Conservation (phyloP, 2,888 invertebrate genomes). For the Euplexia lucipara region DNA sequence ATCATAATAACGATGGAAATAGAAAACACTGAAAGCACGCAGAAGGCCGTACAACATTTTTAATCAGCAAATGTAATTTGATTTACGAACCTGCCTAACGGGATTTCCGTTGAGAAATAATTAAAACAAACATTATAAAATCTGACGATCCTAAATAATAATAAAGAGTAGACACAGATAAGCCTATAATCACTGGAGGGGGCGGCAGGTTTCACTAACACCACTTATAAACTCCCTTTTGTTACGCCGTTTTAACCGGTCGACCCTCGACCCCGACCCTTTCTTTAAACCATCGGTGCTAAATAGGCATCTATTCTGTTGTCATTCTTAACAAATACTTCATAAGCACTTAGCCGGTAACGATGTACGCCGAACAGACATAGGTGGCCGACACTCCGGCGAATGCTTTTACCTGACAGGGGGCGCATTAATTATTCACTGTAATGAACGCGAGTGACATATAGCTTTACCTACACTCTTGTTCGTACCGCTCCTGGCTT, state of each 20-base stretch:
- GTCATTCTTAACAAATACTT: conserved; percentile 62
- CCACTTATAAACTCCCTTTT: conserved; percentile 71
- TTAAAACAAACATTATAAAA: conserved; percentile 40
- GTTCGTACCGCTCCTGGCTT: conserved; percentile 3
- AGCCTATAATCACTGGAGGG: conserved; percentile 68
- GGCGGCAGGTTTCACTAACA: conserved; percentile 69
- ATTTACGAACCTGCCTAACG: conserved; percentile 36
- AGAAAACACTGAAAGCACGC: conserved; percentile 23
- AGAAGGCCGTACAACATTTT: conserved; percentile 30
- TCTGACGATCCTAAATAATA: conserved; percentile 63
- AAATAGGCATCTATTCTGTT: conserved; percentile 55
- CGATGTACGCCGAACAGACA: conserved; percentile 29
- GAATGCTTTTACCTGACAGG: conserved; percentile 43
- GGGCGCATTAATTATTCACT: conserved; percentile 52
- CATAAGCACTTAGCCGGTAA: conserved; percentile 56
- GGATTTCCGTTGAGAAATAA: conserved; percentile 32
- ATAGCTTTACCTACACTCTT: conserved; percentile 14
- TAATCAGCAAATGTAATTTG: conserved; percentile 56
- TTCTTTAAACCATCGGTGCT: conserved; percentile 61
- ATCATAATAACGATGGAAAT: conserved; percentile 17
- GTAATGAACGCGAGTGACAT: conserved; percentile 43
- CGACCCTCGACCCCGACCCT: conserved; percentile 64
- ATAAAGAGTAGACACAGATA: conserved; percentile 66
- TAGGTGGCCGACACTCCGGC: conserved; percentile 12
- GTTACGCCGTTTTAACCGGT: conserved; percentile 67